Percentiles rank a stretch among this genome's conserved stretches.
These are phyloP conservation scores for Semicossyphus pulcher DNA, from an alignment of 2,113 vertebrate genomes.

Conservation along the genomic window DNA sequence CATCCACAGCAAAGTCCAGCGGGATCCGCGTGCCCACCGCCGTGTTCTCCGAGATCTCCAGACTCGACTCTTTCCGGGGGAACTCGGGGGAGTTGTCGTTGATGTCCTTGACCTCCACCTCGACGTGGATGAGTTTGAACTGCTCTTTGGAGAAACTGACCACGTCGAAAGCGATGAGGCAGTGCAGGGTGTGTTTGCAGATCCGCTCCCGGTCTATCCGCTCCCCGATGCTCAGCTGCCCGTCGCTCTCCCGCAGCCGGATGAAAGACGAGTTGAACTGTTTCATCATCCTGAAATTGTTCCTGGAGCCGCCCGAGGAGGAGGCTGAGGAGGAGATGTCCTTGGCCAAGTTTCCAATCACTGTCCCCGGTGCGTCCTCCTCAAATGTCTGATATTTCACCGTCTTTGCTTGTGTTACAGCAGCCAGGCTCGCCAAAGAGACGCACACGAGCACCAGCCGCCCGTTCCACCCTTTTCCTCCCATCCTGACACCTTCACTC, in stretches of 20 bases:
- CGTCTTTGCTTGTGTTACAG: conserved; percentile 84
- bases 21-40: conserved; percentile 93
- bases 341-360: conserved; percentile 94
- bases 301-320: conserved; percentile 79
- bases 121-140: conserved; percentile 94
- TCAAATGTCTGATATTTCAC: conserved; percentile 94
- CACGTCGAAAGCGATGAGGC: conserved; percentile 94
- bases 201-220: conserved; percentile 92
- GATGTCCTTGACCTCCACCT: conserved; percentile 97
- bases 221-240: conserved; percentile 93
- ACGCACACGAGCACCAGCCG: conserved; percentile 68
- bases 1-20: conserved; percentile 91
- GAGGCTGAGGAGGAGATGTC: conserved; percentile 87
- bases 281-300: conserved; percentile 95
- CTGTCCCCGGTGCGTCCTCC: conserved; percentile 91
- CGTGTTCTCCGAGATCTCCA: conserved; percentile 95
- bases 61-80: conserved; percentile 86
- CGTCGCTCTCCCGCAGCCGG: conserved; percentile 91
- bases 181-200: conserved; percentile 89
- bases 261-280: conserved; percentile 95
- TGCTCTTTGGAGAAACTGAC: conserved; percentile 94
- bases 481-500: conserved; percentile 68
- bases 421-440: conserved; percentile 63
- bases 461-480: conserved; percentile 70
- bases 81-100: conserved; percentile 96